A percentile compares a stretch with the other conserved stretches of the same genome.
phyloP scores from a whole-genome alignment of 23 tunicate species.

The Trididemnum miniatum region DNA sequence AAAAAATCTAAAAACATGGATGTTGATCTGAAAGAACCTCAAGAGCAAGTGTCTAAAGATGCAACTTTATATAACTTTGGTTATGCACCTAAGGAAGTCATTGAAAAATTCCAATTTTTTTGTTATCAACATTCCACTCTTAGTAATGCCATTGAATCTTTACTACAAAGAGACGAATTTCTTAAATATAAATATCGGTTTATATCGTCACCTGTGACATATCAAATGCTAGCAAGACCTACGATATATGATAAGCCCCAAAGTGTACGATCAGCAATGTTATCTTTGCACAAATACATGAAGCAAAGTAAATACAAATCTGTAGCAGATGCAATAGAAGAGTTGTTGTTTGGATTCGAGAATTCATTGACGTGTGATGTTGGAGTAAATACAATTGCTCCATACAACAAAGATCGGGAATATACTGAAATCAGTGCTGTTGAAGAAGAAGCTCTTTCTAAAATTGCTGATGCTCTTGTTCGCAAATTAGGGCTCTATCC shows the following conservation, averaged over 20 bases:
- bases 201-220: conserved; percentile 50
- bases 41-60: background rate
- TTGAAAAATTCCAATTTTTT: conserved; percentile 80
- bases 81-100: conserved; percentile 80
- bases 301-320: conserved; percentile 75
- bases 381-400: conserved; percentile 20
- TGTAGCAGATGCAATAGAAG: conserved; percentile 90
- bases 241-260: conserved; percentile 51
- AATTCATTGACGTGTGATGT: background rate
- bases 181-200: conserved; percentile 70
- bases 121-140: conserved; percentile 59
- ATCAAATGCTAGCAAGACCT: conserved; percentile 89
- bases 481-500: background rate
- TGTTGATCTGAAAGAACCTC: background rate
- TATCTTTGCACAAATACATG: conserved; percentile 59
- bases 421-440: conserved; percentile 36
- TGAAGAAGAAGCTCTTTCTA: conserved; percentile 51
- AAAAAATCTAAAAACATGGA: conserved; percentile 1
- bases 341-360: conserved; percentile 44
- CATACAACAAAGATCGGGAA: conserved; percentile 6
- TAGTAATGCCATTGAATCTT: conserved; percentile 56
- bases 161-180: conserved; percentile 60
- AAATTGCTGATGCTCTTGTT: conserved; percentile 76
- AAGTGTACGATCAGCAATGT: conserved; percentile 34
- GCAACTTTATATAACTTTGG: conserved; percentile 86